Base-by-base conservation (phyloP, 2,113 vertebrate genomes). In the Pedionomus torquatus region DNA sequence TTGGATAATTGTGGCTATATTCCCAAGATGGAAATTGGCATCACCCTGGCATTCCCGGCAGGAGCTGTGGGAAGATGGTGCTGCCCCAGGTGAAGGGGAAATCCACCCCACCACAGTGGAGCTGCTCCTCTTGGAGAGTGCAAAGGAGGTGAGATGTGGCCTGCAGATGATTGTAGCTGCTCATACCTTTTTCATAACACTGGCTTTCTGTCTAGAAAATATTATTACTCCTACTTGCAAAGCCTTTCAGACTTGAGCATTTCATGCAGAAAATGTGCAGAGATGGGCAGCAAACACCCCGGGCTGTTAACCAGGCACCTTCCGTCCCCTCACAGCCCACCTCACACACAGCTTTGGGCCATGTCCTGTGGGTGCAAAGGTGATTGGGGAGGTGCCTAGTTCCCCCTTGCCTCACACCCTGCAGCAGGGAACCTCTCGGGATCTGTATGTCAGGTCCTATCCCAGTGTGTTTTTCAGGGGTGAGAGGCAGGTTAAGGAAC, bases 381-480 rank as follows among this genome's bases (percentile, higher is more conserved):
- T 31, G 64, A 35, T 25, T 54, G 44, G 41, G 46, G 35, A 55
- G 39, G 7, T 74, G 79, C 26, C 1, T 5, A 19, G 11, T 25
- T 11, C 55, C 37, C 26, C 33, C 20, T 80, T 2, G 0, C 55
- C 46, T 72, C 0, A 0, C 33, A 66, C 17, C 14, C 19, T 6
- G 24, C 63, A 80, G 65, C 0, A 0, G 3, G n/a, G 52, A 31
- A 6, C 25, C 10, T 26, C 48, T 35, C 0, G 0, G 60, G 17
- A 31, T n/a, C 57, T 41, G 28, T 1, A 8, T 2, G 2, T 54
- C 31, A 54, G 25, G 11, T 70, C 33, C 48, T 9, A 9, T 43
- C 51, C 4, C 11, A 6, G 11, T 10, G 31, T 20, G 24, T 39
- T 65, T 75, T 23, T 37, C 5, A 20, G 33, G 58, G 23, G 1